Percentiles rank a stretch among this genome's conserved stretches.
Conservation (phyloP, 2,113 vertebrate species). For the Peromyscus leucopus region DNA sequence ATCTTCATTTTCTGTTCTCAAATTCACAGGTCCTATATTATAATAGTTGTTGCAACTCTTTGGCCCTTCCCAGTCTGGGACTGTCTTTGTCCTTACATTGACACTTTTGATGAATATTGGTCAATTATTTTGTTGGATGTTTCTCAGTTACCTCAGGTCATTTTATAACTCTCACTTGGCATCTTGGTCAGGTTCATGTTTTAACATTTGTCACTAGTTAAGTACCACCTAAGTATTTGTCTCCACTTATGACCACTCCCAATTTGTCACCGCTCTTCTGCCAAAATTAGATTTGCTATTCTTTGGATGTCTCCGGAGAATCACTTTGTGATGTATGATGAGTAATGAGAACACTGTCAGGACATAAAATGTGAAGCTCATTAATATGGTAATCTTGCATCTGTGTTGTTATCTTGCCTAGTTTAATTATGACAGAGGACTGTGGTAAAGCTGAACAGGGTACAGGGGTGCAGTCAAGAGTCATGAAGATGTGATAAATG, state of each 20-base stretch:
- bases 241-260: background rate
- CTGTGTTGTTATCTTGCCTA: conserved; percentile 47
- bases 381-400: conserved; percentile 65
- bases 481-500: conserved; percentile 25
- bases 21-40: background rate
- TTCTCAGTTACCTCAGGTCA: conserved; percentile 31
- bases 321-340: conserved; percentile 41
- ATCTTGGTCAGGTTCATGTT: background rate
- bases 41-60: background rate
- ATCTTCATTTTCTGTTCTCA: conserved; percentile 36
- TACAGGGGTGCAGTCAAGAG: conserved; percentile 24
- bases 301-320: conserved; percentile 53
- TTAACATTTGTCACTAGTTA: background rate
- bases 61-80: background rate
- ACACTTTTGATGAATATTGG: background rate
- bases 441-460: conserved; percentile 46
- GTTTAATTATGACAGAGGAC: conserved; percentile 71
- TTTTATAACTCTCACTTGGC: conserved; percentile 13
- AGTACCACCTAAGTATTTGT: background rate
- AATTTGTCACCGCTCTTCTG: conserved; percentile 48
- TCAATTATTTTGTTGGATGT: conserved; percentile 45
- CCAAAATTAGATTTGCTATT: conserved; percentile 47
- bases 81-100: background rate
- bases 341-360: conserved; percentile 59
- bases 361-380: conserved; percentile 23